Conservation (phyloP, 2,113 vertebrate species). For the Pelvicachromis taeniatus region DNA sequence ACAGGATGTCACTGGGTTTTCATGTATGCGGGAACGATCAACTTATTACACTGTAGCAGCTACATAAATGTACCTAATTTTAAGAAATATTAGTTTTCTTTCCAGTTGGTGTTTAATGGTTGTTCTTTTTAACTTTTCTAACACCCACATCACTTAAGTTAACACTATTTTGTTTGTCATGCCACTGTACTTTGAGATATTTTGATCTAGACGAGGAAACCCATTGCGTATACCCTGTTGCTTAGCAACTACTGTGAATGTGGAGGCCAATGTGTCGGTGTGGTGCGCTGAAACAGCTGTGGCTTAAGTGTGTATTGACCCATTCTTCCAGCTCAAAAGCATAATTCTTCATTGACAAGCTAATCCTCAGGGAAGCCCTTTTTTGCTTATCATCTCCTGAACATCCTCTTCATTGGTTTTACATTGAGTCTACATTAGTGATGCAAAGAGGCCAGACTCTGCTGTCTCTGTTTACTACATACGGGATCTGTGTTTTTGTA, state of each 20-base stretch:
- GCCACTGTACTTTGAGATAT: slow-evolving; percentile 17
- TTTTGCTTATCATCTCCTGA: neutral
- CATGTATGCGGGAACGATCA: neutral
- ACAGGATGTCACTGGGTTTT: neutral
- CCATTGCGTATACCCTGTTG: slow-evolving; percentile 41
- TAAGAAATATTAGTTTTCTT: neutral
- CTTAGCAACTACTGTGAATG: slow-evolving; percentile 56
- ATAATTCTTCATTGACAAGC: slow-evolving; percentile 8
- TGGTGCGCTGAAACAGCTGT: slow-evolving; percentile 36
- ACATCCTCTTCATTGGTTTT: neutral
- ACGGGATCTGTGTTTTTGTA: neutral
- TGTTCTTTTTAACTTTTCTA: neutral
- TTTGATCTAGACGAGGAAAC: slow-evolving; percentile 21
- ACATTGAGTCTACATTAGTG: neutral
- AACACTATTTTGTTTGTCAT: slow-evolving; percentile 17
- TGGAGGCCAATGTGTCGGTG: slow-evolving; percentile 14
- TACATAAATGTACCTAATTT: neutral
- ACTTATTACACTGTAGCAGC: neutral
- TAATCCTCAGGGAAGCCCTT: slow-evolving; percentile 12
- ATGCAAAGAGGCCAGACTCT: neutral
- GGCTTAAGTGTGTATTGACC: slow-evolving; percentile 40
- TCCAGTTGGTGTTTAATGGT: neutral
- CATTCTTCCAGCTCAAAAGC: slow-evolving; percentile 36
- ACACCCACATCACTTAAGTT: neutral
- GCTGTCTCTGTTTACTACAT: neutral